phyloP scores from a whole-genome alignment of 2,797 vertebrate genomes.

The Geotrypetes seraphini region DNA sequence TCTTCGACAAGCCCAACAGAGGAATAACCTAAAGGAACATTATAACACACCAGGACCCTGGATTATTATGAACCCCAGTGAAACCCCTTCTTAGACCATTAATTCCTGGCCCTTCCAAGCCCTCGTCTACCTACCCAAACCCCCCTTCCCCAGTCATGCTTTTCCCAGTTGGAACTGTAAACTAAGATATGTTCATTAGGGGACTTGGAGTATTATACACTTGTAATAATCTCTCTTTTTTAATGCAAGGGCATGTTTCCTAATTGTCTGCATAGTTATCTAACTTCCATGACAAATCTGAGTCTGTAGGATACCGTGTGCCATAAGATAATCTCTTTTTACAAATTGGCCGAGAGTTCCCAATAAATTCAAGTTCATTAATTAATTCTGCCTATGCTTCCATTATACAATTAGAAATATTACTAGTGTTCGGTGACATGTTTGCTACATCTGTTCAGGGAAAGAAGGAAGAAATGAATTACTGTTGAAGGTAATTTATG shows the following conservation, averaged over 20 bases:
- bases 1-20: no score
- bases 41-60: no score
- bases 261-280: neutral
- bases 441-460: slow-evolving; percentile 35
- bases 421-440: slow-evolving; percentile 24
- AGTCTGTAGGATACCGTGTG: slow-evolving; percentile 4
- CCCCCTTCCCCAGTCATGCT: no score
- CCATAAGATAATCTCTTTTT: slow-evolving; percentile 5
- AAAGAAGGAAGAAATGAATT: slow-evolving; percentile 34
- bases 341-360: slow-evolving; percentile 24
- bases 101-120: no score
- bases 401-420: slow-evolving; percentile 29
- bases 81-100: no score
- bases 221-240: slow-evolving; percentile 1
- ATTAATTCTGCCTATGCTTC: slow-evolving; percentile 30
- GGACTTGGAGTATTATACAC: slow-evolving; percentile 1
- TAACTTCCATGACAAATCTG: neutral
- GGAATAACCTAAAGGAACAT: no score
- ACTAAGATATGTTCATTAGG: no score
- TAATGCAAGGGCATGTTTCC: slow-evolving; percentile 1
- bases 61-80: no score
- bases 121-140: no score
- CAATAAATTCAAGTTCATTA: slow-evolving; percentile 18
- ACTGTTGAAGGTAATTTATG: slow-evolving; percentile 37
- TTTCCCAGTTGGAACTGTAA: no score